Evolutionary conservation across 2,113 vertebrate genomes (phyloP), one percentile per base, ranked within the genome.

Genomic region (Mormyrus iriodes): DNA sequence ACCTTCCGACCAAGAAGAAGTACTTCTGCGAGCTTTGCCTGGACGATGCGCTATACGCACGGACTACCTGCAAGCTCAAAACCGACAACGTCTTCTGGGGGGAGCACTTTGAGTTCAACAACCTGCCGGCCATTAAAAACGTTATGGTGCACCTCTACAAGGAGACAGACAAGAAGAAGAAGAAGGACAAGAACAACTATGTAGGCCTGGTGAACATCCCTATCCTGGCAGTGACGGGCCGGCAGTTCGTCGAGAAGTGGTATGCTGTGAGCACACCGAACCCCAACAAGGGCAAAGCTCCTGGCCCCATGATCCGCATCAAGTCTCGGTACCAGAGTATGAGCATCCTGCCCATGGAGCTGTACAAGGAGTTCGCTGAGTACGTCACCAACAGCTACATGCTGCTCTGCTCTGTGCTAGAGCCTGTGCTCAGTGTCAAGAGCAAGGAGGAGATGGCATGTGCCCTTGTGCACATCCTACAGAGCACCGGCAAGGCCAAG

Each of bases 361-460:
- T 98, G 97, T 99, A 99, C 95, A 99, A 99, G 91, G 98, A 99
- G 94, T 99, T 99, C 55, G 98, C 98, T 0, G 98, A 99, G 93
- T 99, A 99, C 94, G 98, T 97, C 95, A 99, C 98, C 86, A 99
- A 99, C 95, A 98, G 98, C 92, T 99, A 99, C 95, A 97, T 99
- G 97, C 96, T 97, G 90, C 97, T 99, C 19, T 99, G 98, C 91
- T 97, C 98, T 0, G 96, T 97, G 92, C 97, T 99, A 3, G 98
- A 99, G 94, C 98, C 98, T 0, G 96, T 95, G 61, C 97, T 99
- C 91, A 98, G 98, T 1, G 98, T 98, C 89, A 99, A 99, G 96
- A 99, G 96, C 96, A 99, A 99, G 92, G 98, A 99, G 93, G 98
- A 99, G 96, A 99, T 99, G 98, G 98, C 98, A 0, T 97, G 97